phyloP scores from a whole-genome alignment of 2,888 invertebrate genomes.

The Calameuta pallipes region DNA sequence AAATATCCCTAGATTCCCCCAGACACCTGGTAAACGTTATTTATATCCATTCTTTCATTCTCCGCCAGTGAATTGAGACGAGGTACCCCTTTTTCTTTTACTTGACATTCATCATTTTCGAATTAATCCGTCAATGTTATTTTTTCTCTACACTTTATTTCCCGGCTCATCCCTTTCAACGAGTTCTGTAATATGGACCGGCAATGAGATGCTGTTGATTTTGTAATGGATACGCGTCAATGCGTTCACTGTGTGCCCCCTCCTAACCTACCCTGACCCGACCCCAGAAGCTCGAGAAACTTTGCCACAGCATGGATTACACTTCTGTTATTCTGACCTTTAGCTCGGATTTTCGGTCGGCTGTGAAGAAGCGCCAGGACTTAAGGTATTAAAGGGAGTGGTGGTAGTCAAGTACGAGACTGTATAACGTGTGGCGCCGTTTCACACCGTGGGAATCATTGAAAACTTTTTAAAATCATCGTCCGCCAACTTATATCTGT shows the following conservation, averaged over 20 bases:
- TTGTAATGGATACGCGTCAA: constrained; percentile 58
- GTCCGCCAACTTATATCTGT: neutral
- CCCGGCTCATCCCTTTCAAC: neutral
- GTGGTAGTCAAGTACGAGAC: neutral
- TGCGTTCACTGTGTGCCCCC: constrained; percentile 48
- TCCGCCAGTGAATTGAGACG: neutral
- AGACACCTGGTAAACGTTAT: neutral
- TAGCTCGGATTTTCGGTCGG: constrained; percentile 14
- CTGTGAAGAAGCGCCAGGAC: constrained; percentile 2
- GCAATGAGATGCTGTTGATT: constrained; percentile 36
- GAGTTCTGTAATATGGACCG: neutral
- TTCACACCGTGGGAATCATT: neutral
- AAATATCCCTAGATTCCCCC: neutral
- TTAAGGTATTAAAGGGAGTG: neutral
- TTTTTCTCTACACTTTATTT: neutral
- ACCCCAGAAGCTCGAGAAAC: constrained; percentile 3
- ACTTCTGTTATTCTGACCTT: constrained; percentile 24
- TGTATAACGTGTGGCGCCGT: neutral
- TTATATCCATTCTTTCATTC: neutral
- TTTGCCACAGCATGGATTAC: constrained; percentile 18
- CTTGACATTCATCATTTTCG: neutral
- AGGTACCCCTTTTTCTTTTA: neutral
- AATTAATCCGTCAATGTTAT: neutral
- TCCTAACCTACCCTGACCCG: neutral
- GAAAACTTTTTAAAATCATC: neutral